phyloP scores from a whole-genome alignment of 2,113 vertebrate species.

The Hylia prasina region DNA sequence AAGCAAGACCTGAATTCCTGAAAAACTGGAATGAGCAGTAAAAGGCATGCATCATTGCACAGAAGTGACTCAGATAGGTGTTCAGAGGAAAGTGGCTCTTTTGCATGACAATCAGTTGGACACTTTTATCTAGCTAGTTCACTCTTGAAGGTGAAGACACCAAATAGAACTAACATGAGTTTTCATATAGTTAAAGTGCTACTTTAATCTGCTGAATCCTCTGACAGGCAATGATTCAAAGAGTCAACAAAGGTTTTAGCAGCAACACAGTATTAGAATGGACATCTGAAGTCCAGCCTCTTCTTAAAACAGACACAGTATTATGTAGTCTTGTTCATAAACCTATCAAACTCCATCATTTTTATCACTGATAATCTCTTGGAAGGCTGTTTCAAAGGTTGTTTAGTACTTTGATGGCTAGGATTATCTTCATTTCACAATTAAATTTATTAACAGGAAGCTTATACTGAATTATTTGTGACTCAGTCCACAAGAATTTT shows the following conservation, averaged over 20 bases:
- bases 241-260: neutral
- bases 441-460: neutral
- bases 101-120: neutral
- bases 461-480: neutral
- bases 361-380: neutral
- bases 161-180: neutral
- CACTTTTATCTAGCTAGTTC: neutral
- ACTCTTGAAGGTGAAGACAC: neutral
- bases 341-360: neutral
- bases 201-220: neutral
- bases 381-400: slow-evolving; percentile 3
- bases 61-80: neutral
- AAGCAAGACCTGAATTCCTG: neutral
- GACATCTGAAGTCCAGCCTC: neutral
- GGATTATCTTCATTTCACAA: neutral
- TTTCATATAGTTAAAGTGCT: neutral
- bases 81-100: neutral
- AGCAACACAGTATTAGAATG: neutral
- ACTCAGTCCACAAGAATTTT: neutral
- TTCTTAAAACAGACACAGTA: neutral
- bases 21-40: slow-evolving; percentile 12
- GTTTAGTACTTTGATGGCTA: neutral
- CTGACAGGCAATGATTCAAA: neutral
- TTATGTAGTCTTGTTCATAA: neutral
- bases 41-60: neutral